phyloP scores from a whole-genome alignment of 2,113 vertebrate genomes.

The Pygoscelis adeliae region DNA sequence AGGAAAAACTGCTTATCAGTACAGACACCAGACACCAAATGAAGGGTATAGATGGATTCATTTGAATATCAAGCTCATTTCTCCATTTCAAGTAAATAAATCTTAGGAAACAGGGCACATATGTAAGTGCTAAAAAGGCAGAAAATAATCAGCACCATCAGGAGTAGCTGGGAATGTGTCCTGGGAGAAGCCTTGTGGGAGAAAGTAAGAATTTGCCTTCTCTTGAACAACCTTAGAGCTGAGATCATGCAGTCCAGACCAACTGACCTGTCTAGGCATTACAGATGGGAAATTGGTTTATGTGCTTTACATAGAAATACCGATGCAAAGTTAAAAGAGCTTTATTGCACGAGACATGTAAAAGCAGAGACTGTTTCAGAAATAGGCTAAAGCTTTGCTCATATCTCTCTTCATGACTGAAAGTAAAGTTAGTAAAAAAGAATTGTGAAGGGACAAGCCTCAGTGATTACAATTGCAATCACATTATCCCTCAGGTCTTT shows the following conservation, averaged over 20 bases:
- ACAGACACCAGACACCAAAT: not conserved
- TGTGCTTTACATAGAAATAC: not conserved
- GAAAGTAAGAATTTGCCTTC: not conserved
- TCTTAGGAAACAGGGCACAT: not conserved
- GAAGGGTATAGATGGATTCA: not conserved
- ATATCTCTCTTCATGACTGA: not conserved
- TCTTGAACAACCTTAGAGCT: not conserved
- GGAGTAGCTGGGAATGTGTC: not conserved
- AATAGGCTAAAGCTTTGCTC: not conserved
- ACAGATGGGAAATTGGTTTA: not conserved
- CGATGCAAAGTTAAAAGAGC: not conserved
- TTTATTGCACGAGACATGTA: not conserved
- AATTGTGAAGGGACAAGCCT: not conserved
- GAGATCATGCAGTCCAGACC: not conserved
- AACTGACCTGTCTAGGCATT: not conserved
- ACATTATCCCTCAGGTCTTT: not conserved
- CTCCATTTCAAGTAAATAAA: not conserved
- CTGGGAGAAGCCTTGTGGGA: not conserved
- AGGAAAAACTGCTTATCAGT: not conserved
- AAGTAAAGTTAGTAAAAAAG: not conserved
- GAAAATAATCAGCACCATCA: not conserved
- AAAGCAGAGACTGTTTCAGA: not conserved
- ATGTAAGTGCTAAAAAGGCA: not conserved
- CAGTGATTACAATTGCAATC: not conserved
- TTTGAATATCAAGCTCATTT: not conserved